Percentiles rank a stretch among this genome's conserved stretches.
These are phyloP conservation scores for Calosoma granatense DNA, from an alignment of 1,140 invertebrate species.

Conservation along the genomic window DNA sequence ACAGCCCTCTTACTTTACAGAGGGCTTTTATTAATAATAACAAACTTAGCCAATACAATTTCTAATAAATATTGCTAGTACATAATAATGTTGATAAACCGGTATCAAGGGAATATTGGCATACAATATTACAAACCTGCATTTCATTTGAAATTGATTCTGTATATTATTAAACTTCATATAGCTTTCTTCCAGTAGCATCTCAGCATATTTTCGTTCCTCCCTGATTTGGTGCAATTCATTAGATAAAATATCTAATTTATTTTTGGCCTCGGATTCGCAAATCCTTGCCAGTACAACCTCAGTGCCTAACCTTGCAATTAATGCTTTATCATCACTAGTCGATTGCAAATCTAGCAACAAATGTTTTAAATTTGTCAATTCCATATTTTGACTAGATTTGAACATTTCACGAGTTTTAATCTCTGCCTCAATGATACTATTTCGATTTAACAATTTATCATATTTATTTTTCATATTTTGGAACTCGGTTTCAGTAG, in stretches of 20 bases:
- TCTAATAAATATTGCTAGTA: no score
- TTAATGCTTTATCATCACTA: slow-evolving; percentile 51
- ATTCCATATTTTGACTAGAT: slow-evolving; percentile 38
- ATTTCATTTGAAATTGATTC: slow-evolving; percentile 9
- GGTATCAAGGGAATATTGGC: no score
- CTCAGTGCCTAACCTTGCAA: slow-evolving; percentile 39
- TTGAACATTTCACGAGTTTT: slow-evolving; percentile 16
- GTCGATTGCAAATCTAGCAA: slow-evolving; percentile 50
- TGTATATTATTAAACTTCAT: slow-evolving; percentile 5
- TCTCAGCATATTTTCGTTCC: slow-evolving; percentile 11
- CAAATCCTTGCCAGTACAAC: slow-evolving; percentile 21
- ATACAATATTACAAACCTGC: slow-evolving; percentile 2
- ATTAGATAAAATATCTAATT: slow-evolving; percentile 20
- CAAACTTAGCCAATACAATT: not conserved
- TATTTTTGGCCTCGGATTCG: slow-evolving; percentile 21
- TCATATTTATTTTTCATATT: slow-evolving; percentile 25
- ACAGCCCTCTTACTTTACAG: slow-evolving; percentile 21
- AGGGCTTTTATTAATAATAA: slow-evolving; percentile 9
- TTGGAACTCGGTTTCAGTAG: slow-evolving; percentile 19
- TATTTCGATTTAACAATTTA: slow-evolving; percentile 25
- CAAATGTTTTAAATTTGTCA: slow-evolving; percentile 51
- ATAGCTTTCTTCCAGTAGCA: slow-evolving; percentile 10
- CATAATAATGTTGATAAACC: no score
- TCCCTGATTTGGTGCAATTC: slow-evolving; percentile 18
- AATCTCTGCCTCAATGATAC: slow-evolving; percentile 25